Evolutionary conservation across 2,113 vertebrate genomes (phyloP).

Genomic region (Phylloscopus trochilus): DNA sequence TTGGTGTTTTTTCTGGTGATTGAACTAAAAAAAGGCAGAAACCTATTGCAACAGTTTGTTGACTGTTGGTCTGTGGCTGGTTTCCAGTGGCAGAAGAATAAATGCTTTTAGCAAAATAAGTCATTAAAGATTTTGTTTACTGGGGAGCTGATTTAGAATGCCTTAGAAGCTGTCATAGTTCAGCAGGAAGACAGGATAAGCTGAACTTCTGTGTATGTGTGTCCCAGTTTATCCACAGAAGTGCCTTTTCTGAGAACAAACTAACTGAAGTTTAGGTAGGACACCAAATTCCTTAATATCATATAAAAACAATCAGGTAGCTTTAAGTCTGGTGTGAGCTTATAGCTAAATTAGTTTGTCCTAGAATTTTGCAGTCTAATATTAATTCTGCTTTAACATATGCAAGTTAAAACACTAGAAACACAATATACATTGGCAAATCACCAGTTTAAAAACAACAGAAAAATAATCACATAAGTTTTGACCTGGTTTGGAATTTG

Average conservation of each 20-base stretch:
- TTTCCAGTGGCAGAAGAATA: not conserved
- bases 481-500: not conserved
- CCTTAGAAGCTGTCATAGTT: not conserved
- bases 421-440: not conserved
- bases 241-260: not conserved
- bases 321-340: not conserved
- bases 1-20: not conserved
- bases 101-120: not conserved
- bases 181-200: not conserved
- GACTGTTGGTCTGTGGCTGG: not conserved
- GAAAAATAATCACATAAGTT: accelerated
- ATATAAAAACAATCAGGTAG: not conserved
- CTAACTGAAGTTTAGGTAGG: not conserved
- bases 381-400: not conserved
- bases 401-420: not conserved
- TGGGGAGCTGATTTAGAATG: not conserved
- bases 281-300: not conserved
- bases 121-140: not conserved
- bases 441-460: not conserved
- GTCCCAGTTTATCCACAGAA: not conserved
- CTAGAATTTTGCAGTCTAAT: not conserved
- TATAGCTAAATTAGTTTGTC: not conserved
- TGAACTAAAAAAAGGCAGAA: not conserved
- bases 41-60: not conserved
- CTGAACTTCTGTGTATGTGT: not conserved